A percentile compares a stretch with the other conserved stretches of the same genome.
These are phyloP conservation scores for Dioctria rufipes DNA, from an alignment of 2,888 invertebrate genomes.

Conservation along the genomic window DNA sequence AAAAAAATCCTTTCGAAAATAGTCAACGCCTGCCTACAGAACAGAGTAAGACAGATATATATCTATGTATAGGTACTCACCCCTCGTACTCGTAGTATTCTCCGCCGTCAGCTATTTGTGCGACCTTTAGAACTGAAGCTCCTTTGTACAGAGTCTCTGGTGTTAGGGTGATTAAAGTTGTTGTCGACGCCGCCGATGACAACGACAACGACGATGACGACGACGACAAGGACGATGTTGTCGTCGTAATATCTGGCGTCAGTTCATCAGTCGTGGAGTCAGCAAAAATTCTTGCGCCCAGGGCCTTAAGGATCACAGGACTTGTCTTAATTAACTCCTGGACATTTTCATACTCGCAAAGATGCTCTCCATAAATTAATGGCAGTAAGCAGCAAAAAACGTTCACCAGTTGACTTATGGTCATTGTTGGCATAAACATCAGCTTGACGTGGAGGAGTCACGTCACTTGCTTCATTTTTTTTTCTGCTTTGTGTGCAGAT, in stretches of 20 bases:
- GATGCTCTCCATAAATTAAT: constrained; percentile 56
- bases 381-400: constrained; percentile 48
- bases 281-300: constrained; percentile 69
- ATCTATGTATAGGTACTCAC: constrained; percentile 47
- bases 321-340: constrained; percentile 70
- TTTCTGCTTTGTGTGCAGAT: constrained; percentile 9
- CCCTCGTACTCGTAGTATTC: constrained; percentile 56
- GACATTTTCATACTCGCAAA: constrained; percentile 68
- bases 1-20: background rate
- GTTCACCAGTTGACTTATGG: constrained; percentile 52
- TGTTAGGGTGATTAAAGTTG: constrained; percentile 69
- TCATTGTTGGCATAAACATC: constrained; percentile 53
- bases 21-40: background rate
- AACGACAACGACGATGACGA: background rate
- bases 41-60: background rate
- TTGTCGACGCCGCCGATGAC: constrained; percentile 35
- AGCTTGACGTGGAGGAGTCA: constrained; percentile 33
- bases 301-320: constrained; percentile 70
- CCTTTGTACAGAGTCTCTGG: constrained; percentile 71
- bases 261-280: constrained; percentile 63
- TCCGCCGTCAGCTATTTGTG: constrained; percentile 50
- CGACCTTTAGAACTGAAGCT: constrained; percentile 68
- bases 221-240: background rate
- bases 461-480: constrained; percentile 45
- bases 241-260: constrained; percentile 4